phyloP scores from a whole-genome alignment of 2,797 vertebrate genomes.

The Lerista edwardsae region DNA sequence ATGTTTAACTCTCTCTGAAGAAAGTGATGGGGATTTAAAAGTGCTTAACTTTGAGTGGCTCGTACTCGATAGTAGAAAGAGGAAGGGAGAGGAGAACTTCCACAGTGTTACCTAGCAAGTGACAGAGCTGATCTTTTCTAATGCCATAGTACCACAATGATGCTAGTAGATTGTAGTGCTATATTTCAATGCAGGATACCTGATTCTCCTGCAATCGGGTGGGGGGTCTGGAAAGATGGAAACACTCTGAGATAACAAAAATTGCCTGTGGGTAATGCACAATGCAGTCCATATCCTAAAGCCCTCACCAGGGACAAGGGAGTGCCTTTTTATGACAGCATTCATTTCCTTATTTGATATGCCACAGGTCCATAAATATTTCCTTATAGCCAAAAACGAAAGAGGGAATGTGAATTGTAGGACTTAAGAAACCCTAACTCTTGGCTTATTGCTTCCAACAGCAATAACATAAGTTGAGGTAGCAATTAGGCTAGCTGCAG shows the following conservation, averaged over 20 bases:
- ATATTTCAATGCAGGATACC: not conserved
- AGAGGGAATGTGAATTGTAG: not conserved
- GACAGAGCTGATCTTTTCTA: too few relatives aligned
- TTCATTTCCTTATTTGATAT: not conserved
- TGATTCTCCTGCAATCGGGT: not conserved
- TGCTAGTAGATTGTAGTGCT: not conserved
- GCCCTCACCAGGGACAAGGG: not conserved
- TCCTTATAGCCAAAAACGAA: not conserved
- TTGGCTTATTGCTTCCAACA: not conserved
- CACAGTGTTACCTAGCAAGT: not conserved
- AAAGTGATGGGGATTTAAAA: not conserved
- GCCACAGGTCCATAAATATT: not conserved
- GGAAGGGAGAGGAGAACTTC: too few relatives aligned
- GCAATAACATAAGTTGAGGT: not conserved
- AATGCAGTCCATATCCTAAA: not conserved
- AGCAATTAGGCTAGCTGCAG: not conserved
- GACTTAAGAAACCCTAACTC: too few relatives aligned
- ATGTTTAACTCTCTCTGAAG: not conserved
- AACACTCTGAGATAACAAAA: not conserved
- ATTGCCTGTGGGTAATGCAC: not conserved
- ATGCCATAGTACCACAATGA: not conserved
- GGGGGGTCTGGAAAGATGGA: not conserved
- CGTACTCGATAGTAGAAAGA: not conserved
- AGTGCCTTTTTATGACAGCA: not conserved
- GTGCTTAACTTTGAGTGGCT: not conserved